These are phyloP conservation scores for Phocoena phocoena DNA, from an alignment of 2,113 vertebrate genomes.

Conservation along the genomic window DNA sequence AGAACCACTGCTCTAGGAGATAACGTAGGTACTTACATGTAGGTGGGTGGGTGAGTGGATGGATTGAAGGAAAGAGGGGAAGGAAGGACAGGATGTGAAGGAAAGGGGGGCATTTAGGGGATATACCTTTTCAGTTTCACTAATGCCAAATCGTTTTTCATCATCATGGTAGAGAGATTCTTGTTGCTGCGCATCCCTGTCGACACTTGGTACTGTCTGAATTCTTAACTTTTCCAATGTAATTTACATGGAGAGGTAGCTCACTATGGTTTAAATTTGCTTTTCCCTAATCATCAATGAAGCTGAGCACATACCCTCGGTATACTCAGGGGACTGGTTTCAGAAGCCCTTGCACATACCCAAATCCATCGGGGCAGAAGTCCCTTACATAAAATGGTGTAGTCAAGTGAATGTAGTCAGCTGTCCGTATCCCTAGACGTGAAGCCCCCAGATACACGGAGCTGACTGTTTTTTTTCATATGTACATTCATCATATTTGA, in stretches of 20 bases:
- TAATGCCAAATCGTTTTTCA: neutral
- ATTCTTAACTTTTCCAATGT: neutral
- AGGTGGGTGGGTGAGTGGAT: neutral
- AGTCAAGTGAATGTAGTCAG: neutral
- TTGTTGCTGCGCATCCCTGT: neutral
- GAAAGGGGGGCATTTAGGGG: neutral
- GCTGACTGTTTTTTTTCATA: neutral
- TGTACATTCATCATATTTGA: neutral
- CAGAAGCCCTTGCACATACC: neutral
- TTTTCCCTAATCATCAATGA: neutral
- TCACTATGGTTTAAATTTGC: neutral
- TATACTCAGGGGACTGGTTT: neutral
- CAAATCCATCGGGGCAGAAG: neutral
- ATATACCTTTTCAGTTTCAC: neutral
- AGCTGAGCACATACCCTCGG: neutral
- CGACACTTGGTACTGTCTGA: neutral
- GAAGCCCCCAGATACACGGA: neutral
- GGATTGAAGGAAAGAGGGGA: neutral
- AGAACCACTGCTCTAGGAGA: neutral
- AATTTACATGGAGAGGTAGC: neutral
- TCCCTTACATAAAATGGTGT: neutral
- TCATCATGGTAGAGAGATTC: neutral
- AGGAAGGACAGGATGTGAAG: neutral
- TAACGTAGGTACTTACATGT: rapidly evolving
- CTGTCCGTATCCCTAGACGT: neutral